Evolutionary conservation across 2,797 vertebrate genomes (phyloP), one percentile per base, ranked within the genome.

Genomic region (Limnodromus scolopaceus): DNA sequence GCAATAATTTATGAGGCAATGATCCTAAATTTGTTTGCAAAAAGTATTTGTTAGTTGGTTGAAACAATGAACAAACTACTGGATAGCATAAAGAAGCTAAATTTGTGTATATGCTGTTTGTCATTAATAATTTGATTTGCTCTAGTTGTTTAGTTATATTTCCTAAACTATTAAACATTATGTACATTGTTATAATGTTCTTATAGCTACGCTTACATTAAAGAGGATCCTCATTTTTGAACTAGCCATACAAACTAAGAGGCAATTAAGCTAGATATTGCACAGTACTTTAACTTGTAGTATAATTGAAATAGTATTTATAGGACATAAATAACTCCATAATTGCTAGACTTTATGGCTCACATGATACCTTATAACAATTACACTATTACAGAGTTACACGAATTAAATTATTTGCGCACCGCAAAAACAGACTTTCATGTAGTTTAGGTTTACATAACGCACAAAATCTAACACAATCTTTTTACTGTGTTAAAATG

Each of bases 301-400:
- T 49, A 76, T 96, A 95, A 97, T 97, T 97, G 66, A 3, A 5
- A 70, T 68, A 72, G 45, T 87, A 96, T 98, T 97, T 96, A 91
- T 72, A 87, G 45, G 36, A 76, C 83, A 97, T 95, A 97, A 97
- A 94, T 96, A 96, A 94, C 63, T 71, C 41, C 61, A 24, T 54
- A 96, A 92, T 94, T 96, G 72, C 74, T 94, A 87, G 82, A 84
- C 95, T 97, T 97, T 92, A 93, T 86, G 41, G 19, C 24, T 92
- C 36, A 51, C 38, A 84, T 82, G 96, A 60, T 94, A 82, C 58
- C 72, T 91, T 80, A 51, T 25, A 96, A 87, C 53, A 96, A 93
- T 97, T 94, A 85, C 55, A 91, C 28, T 95, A 84, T 97, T 97
- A 93, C 20, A 66, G 65, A 94, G 25, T 97, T 95, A 71, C 55